Percentiles rank a stretch among this genome's conserved stretches.
Evolutionary conservation across 2,888 invertebrate genomes (phyloP).

Genomic region (Catocala sponsa): DNA sequence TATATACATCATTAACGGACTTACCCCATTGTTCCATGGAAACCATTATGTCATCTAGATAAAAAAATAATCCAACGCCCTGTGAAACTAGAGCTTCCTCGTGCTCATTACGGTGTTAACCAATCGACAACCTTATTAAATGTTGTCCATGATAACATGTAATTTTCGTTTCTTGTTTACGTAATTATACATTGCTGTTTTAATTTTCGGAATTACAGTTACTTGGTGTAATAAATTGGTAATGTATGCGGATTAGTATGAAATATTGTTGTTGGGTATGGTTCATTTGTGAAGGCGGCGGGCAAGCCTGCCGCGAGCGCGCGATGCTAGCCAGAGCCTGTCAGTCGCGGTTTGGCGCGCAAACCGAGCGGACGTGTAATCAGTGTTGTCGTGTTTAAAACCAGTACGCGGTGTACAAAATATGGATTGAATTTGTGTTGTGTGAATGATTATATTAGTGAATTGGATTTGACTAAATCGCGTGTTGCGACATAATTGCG

Average conservation of each 20-base stretch:
- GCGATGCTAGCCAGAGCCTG: conserved; percentile 15
- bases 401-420: conserved; percentile 40
- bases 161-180: not conserved
- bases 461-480: conserved; percentile 59
- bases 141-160: conserved; percentile 24
- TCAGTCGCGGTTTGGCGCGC: conserved; percentile 78
- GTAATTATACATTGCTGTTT: conserved; percentile 31
- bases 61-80: conserved; percentile 43
- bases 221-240: conserved; percentile 25
- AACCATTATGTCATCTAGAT: conserved; percentile 57
- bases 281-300: conserved; percentile 44
- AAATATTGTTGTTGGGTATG: conserved; percentile 27
- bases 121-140: conserved; percentile 54
- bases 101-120: conserved; percentile 53
- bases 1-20: conserved; percentile 40
- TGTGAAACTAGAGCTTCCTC: conserved; percentile 59
- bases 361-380: conserved; percentile 54
- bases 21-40: conserved; percentile 52
- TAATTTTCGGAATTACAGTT: conserved; percentile 17
- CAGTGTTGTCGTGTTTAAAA: conserved; percentile 27
- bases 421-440: conserved; percentile 57
- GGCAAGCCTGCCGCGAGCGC: conserved; percentile 25
- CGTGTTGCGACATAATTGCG: conserved; percentile 55
- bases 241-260: conserved; percentile 31
- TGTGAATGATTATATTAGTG: conserved; percentile 57